phyloP scores from a whole-genome alignment of 2,113 vertebrate genomes.

The Etheostoma spectabile region DNA sequence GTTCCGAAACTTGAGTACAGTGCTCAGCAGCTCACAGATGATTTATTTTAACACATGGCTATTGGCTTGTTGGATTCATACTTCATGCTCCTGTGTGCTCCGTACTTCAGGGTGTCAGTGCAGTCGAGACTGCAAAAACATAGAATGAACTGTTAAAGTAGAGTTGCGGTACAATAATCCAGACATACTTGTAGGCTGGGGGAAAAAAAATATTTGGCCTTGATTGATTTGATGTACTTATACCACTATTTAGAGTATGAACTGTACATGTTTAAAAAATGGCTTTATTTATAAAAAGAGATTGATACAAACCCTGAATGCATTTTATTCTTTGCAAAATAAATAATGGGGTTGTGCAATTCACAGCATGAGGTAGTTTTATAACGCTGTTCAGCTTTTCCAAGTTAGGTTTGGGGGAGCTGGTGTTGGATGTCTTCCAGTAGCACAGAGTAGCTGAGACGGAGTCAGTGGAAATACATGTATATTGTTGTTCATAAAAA shows the following conservation, averaged over 20 bases:
- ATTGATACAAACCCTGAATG: neutral
- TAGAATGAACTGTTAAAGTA: slow-evolving; percentile 7
- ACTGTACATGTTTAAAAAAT: neutral
- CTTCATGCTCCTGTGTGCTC: slow-evolving; percentile 6
- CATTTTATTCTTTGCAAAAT: slow-evolving; percentile 9
- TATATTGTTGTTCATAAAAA: neutral
- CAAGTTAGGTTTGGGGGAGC: neutral
- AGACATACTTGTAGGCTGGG: slow-evolving; percentile 11
- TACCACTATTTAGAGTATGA: neutral
- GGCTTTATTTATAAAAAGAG: neutral
- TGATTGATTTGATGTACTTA: slow-evolving; percentile 8
- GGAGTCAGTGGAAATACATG: neutral
- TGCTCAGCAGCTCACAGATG: neutral
- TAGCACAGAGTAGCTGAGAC: slow-evolving; percentile 14
- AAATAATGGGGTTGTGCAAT: slow-evolving; percentile 17
- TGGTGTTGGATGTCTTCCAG: slow-evolving; percentile 19
- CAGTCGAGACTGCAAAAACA: slow-evolving; percentile 17
- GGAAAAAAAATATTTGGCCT: neutral
- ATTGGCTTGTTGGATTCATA: slow-evolving; percentile 2
- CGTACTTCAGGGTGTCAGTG: slow-evolving; percentile 12
- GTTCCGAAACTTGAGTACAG: slow-evolving; percentile 2
- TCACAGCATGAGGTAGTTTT: slow-evolving; percentile 20
- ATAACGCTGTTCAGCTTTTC: neutral
- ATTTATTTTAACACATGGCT: slow-evolving; percentile 13
- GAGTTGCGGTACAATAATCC: neutral